phyloP scores from a whole-genome alignment of 2,888 invertebrate genomes.

The Synergus japonicus region DNA sequence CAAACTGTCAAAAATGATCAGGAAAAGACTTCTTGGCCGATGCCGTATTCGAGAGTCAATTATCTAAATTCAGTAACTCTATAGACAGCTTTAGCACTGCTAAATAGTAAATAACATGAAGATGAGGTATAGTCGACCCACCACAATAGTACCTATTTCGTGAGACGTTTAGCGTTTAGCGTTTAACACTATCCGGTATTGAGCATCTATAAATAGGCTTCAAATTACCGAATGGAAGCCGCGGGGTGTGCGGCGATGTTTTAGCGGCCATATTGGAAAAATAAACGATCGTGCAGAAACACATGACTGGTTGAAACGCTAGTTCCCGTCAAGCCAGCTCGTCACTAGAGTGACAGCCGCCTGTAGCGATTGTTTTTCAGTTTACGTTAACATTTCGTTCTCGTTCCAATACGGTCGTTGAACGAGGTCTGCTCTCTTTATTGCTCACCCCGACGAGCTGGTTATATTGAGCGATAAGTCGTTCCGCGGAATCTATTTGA shows the following conservation, averaged over 20 bases:
- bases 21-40: not conserved
- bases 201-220: conserved; percentile 71
- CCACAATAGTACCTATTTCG: conserved; percentile 47
- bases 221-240: conserved; percentile 68
- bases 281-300: conserved; percentile 73
- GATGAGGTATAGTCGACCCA: not conserved
- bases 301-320: conserved; percentile 69
- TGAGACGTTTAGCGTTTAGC: conserved; percentile 47
- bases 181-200: conserved; percentile 56
- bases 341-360: conserved; percentile 74
- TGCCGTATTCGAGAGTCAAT: not conserved
- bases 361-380: conserved; percentile 75
- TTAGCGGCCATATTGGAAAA: conserved; percentile 76
- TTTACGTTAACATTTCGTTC: conserved; percentile 69
- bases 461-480: conserved; percentile 63
- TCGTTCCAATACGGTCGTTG: conserved; percentile 46
- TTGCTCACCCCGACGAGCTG: conserved; percentile 58
- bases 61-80: not conserved
- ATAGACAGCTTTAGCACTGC: not conserved
- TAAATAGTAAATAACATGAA: not conserved
- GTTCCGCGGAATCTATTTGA: conserved; percentile 65
- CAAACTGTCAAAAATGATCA: not conserved
- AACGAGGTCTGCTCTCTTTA: conserved; percentile 42
- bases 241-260: conserved; percentile 65
- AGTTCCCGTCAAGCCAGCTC: conserved; percentile 65